Conservation (phyloP, 2,888 invertebrate species). For the Trichopoda pennipes region DNA sequence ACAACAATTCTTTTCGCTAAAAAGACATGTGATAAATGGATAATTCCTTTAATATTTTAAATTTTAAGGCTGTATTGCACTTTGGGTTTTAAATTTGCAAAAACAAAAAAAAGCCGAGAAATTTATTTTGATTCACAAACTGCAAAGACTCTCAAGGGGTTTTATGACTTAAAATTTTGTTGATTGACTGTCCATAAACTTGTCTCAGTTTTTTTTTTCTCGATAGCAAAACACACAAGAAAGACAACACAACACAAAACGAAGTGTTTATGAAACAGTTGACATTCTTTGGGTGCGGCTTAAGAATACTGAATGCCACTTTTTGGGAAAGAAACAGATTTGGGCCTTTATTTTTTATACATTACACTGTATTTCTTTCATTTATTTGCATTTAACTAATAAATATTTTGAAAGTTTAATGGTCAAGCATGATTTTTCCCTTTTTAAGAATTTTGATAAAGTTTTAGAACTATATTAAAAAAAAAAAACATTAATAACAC, state of each 20-base stretch:
- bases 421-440: constrained; percentile 59
- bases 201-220: constrained; percentile 47
- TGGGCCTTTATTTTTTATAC: constrained; percentile 16
- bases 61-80: neutral
- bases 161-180: constrained; percentile 26
- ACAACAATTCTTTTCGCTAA: constrained; percentile 1
- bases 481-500: constrained; percentile 30
- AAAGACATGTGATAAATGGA: constrained; percentile 11
- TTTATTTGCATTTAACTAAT: constrained; percentile 35
- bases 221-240: constrained; percentile 2
- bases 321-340: constrained; percentile 33
- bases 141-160: constrained; percentile 27
- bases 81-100: neutral
- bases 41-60: neutral
- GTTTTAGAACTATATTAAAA: neutral
- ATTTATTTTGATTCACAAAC: neutral
- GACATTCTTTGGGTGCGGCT: constrained; percentile 65
- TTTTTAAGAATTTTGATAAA: constrained; percentile 20
- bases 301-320: constrained; percentile 46
- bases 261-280: constrained; percentile 24
- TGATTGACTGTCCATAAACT: constrained; percentile 65
- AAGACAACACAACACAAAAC: constrained; percentile 1
- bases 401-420: constrained; percentile 47
- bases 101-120: neutral
- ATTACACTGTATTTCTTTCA: constrained; percentile 37